phyloP scores from a whole-genome alignment of 2,797 vertebrate genomes.

The Pyrocephalus nanus region DNA sequence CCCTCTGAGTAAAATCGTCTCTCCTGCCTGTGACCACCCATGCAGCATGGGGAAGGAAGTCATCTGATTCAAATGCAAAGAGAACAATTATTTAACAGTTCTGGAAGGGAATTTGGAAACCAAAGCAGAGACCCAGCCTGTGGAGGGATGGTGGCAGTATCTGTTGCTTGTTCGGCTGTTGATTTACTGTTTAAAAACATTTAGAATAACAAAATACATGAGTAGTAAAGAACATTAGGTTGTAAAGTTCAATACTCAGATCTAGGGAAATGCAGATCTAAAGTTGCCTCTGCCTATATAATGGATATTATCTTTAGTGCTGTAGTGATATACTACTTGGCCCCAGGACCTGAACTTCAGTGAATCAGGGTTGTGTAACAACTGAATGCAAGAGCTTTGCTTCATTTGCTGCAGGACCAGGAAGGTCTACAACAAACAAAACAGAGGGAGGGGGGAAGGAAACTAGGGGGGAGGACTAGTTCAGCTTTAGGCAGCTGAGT shows the following conservation, averaged over 20 bases:
- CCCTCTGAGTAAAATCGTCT: background rate
- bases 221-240: background rate
- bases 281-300: background rate
- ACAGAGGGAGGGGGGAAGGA: accelerated
- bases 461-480: background rate
- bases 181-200: slow-evolving; percentile 1
- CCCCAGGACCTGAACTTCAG: background rate
- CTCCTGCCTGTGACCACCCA: background rate
- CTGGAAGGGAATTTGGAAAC: background rate
- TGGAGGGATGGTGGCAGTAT: background rate
- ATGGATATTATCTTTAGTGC: background rate
- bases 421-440: background rate
- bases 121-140: background rate
- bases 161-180: background rate
- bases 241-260: slow-evolving; percentile 11
- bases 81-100: background rate
- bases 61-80: background rate
- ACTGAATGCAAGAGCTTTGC: background rate
- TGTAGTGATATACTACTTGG: background rate
- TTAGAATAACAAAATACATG: background rate
- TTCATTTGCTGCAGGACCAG: background rate
- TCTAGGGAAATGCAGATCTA: background rate
- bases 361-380: background rate
- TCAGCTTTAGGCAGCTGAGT: background rate
- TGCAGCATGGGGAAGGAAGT: background rate